These are phyloP conservation scores for Hirtodrosophila trivittata DNA, from an alignment of 2,888 invertebrate genomes.

Conservation along the genomic window DNA sequence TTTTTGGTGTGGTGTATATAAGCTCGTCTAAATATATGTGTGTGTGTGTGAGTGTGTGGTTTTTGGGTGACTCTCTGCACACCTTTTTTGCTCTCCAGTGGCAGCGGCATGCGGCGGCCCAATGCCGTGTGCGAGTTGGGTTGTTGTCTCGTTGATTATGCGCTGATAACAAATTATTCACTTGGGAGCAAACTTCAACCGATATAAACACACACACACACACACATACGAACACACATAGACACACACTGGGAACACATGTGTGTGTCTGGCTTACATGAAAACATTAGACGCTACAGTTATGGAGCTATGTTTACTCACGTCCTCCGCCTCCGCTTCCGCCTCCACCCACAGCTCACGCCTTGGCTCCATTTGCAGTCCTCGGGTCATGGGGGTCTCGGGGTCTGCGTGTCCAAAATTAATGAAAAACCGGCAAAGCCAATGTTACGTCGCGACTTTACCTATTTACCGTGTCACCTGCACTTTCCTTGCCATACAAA, in stretches of 20 bases:
- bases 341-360: conserved; percentile 11
- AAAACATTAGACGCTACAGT: conserved; percentile 55
- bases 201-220: conserved; percentile 39
- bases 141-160: conserved; percentile 79
- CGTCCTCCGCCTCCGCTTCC: too few species aligned
- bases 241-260: conserved; percentile 22
- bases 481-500: conserved; percentile 24
- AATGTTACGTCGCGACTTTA: conserved; percentile 31
- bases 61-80: conserved; percentile 47
- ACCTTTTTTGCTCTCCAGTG: conserved; percentile 38
- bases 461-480: conserved; percentile 66
- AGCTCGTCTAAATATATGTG: background rate
- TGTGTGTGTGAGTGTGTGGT: conserved; percentile 5
- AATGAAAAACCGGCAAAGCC: conserved; percentile 69
- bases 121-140: conserved; percentile 31
- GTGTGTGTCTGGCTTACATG: conserved; percentile 55
- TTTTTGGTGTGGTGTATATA: conserved; percentile 30
- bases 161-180: conserved; percentile 81
- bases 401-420: conserved; percentile 73
- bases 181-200: conserved; percentile 72
- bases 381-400: too few species aligned
- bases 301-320: conserved; percentile 28
- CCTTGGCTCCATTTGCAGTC: conserved; percentile 27
- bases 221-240: conserved; percentile 13
- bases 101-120: conserved; percentile 14